These are phyloP conservation scores for Chymomyza procnemis DNA, from an alignment of 2,888 invertebrate species.

Conservation along the genomic window DNA sequence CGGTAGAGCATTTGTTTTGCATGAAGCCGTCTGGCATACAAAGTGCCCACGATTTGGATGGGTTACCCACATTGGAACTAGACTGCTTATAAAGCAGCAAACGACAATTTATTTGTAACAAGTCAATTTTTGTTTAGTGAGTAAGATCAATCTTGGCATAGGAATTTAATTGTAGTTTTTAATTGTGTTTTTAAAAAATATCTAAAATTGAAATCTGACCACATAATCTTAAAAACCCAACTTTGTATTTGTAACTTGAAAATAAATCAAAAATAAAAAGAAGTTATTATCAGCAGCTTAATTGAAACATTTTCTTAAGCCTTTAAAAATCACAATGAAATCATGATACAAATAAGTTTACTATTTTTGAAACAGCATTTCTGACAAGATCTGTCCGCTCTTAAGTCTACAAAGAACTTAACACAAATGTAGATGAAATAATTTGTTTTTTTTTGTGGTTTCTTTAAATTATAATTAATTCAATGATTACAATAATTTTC, in stretches of 20 bases:
- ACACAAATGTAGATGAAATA: constrained; percentile 13
- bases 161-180: no score
- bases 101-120: background rate
- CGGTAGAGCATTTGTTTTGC: constrained; percentile 72
- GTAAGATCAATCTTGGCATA: background rate
- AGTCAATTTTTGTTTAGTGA: background rate
- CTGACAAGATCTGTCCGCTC: background rate
- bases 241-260: background rate
- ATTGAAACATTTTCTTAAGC: no score
- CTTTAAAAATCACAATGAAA: no score
- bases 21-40: constrained; percentile 61
- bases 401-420: background rate
- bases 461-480: constrained; percentile 74
- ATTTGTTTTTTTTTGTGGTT: constrained; percentile 32
- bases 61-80: constrained; percentile 45
- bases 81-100: background rate
- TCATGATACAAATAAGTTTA: no score
- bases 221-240: background rate
- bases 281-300: background rate
- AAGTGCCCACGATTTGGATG: constrained; percentile 57
- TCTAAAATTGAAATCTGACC: background rate
- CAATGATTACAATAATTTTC: constrained; percentile 76
- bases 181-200: background rate
- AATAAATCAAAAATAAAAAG: background rate
- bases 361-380: background rate